Evolutionary conservation across 2,888 invertebrate species (phyloP).

Genomic region (Drosophila paramelanica): DNA sequence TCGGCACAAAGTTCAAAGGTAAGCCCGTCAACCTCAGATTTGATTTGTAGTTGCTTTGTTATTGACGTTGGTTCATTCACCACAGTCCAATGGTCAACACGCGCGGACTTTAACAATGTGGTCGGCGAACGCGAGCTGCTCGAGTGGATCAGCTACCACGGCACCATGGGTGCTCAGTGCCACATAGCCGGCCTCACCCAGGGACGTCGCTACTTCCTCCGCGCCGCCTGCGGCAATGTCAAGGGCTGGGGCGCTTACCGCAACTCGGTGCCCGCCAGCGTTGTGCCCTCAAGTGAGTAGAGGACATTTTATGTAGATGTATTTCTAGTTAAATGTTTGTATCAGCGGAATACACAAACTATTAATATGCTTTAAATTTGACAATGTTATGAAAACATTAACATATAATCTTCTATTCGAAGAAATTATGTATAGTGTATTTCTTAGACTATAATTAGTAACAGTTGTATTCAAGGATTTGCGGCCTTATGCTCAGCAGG

Average conservation of each 20-base stretch:
- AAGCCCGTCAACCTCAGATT: conserved; percentile 60
- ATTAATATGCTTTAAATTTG: no score
- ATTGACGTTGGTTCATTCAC: conserved; percentile 16
- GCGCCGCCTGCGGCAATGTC: conserved; percentile 96
- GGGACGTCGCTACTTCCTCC: conserved; percentile 94
- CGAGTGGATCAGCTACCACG: conserved; percentile 86
- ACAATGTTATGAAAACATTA: no score
- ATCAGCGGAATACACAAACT: no score
- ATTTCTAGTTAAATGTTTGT: no score
- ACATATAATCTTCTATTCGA: no score
- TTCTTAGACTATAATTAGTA: no score
- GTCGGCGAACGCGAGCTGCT: conserved; percentile 92
- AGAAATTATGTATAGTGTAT: no score
- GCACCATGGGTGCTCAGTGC: conserved; percentile 85
- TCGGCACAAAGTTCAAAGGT: conserved; percentile 97
- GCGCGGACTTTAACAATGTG: conserved; percentile 92
- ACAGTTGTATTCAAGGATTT: no score
- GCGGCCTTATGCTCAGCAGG: no score
- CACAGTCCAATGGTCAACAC: conserved; percentile 96
- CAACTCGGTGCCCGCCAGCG: conserved; percentile 91
- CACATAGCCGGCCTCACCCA: conserved; percentile 90
- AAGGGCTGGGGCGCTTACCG: conserved; percentile 94
- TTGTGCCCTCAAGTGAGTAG: conserved; percentile 94
- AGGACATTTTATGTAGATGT: no score
- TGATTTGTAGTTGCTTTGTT: background rate